Evolutionary conservation across 2,797 vertebrate species (phyloP).

Genomic region (Coreius guichenoti): DNA sequence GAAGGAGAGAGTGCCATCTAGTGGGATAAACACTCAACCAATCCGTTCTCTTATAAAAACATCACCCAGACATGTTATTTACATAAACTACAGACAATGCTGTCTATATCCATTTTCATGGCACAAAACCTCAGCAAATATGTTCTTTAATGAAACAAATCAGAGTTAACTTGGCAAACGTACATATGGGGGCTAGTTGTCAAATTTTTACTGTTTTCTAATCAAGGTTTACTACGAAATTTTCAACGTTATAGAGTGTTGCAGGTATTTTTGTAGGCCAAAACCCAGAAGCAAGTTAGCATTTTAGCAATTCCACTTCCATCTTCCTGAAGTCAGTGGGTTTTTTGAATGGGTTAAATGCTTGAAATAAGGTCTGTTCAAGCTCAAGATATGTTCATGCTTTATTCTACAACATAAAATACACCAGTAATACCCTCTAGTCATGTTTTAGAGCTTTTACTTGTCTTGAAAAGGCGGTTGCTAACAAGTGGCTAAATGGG

Average conservation of each 20-base stretch:
- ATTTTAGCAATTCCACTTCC: not conserved
- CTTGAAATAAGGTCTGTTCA: not conserved
- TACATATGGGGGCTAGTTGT: not conserved
- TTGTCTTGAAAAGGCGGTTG: not conserved
- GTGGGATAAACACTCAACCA: conserved; percentile 25
- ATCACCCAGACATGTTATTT: conserved; percentile 39
- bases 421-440: not conserved
- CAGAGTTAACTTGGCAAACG: not conserved
- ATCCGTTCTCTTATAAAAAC: not conserved
- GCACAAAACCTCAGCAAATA: not conserved
- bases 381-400: not conserved
- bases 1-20: conserved; percentile 53
- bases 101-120: not conserved
- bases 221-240: not conserved
- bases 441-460: not conserved
- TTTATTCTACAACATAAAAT: not conserved
- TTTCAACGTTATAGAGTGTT: not conserved
- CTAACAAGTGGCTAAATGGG: not conserved
- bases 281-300: not conserved
- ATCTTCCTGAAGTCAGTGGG: not conserved
- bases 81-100: conserved; percentile 32
- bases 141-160: not conserved
- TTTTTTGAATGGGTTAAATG: not conserved
- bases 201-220: not conserved
- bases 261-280: not conserved